Evolutionary conservation across 2,797 vertebrate species (phyloP).

Genomic region (Agapornis canus): DNA sequence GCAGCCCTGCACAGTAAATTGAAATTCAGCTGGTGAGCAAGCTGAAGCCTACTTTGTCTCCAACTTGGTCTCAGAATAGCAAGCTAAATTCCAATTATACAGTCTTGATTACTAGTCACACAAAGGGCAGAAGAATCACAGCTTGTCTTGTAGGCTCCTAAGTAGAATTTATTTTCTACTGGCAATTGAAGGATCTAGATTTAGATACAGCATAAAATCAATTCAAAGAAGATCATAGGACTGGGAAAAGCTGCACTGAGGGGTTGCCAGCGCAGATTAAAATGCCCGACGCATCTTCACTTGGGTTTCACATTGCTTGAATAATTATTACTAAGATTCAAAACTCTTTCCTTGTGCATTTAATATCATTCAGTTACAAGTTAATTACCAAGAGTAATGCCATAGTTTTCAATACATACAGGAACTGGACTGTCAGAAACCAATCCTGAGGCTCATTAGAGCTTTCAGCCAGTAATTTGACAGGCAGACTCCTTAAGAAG

Average conservation of each 20-base stretch:
- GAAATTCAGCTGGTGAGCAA: neutral
- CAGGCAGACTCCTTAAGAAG: neutral
- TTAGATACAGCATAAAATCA: neutral
- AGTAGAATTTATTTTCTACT: neutral
- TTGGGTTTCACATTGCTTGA: neutral
- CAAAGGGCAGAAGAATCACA: neutral
- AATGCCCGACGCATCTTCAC: neutral
- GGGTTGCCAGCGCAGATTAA: neutral
- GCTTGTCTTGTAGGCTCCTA: neutral
- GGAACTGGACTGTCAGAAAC: neutral
- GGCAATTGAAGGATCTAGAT: neutral
- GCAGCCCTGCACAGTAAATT: neutral
- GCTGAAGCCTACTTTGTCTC: neutral
- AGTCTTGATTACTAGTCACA: neutral
- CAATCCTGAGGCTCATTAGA: neutral
- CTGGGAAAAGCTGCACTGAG: neutral
- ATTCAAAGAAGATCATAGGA: neutral
- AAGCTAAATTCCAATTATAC: neutral
- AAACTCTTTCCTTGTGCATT: neutral
- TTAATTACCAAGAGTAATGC: neutral
- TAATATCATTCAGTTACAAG: neutral
- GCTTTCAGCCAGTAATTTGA: neutral
- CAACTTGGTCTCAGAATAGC: neutral
- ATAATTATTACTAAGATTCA: neutral
- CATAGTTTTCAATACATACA: neutral